Conservation (phyloP, 1,140 invertebrate genomes). For the Cydia pomonella region DNA sequence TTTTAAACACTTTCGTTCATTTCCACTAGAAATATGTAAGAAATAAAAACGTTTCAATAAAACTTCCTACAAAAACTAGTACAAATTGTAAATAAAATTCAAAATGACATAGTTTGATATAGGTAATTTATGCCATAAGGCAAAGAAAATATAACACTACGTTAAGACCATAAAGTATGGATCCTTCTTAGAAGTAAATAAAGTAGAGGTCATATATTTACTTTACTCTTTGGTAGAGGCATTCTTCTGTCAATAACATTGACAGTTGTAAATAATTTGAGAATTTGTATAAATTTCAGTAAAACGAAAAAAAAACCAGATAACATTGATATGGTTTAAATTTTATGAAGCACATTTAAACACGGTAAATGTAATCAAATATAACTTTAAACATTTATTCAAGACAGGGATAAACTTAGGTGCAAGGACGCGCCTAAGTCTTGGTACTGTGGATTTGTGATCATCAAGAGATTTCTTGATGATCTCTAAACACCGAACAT, state of each 20-base stretch:
- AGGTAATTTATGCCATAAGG: neutral
- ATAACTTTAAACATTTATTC: neutral
- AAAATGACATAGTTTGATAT: neutral
- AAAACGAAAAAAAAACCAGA: neutral
- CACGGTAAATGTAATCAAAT: neutral
- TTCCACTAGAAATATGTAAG: neutral
- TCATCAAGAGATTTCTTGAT: too few relatives aligned
- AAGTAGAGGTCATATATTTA: too few relatives aligned
- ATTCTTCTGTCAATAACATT: neutral
- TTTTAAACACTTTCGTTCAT: neutral
- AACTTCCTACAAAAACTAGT: neutral
- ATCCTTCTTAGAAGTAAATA: neutral
- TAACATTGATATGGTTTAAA: neutral
- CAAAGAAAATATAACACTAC: too few relatives aligned
- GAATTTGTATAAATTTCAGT: neutral
- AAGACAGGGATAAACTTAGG: neutral
- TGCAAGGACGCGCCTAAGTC: neutral
- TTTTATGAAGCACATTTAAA: neutral
- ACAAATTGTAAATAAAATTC: neutral
- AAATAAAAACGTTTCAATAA: neutral
- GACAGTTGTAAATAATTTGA: conserved; percentile 3
- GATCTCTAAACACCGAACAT: too few relatives aligned
- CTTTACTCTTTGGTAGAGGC: too few relatives aligned
- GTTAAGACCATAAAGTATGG: neutral
- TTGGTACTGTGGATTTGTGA: neutral